These are phyloP conservation scores for Ptilorrhoa leucosticta DNA, from an alignment of 2,113 vertebrate genomes.

Conservation along the genomic window DNA sequence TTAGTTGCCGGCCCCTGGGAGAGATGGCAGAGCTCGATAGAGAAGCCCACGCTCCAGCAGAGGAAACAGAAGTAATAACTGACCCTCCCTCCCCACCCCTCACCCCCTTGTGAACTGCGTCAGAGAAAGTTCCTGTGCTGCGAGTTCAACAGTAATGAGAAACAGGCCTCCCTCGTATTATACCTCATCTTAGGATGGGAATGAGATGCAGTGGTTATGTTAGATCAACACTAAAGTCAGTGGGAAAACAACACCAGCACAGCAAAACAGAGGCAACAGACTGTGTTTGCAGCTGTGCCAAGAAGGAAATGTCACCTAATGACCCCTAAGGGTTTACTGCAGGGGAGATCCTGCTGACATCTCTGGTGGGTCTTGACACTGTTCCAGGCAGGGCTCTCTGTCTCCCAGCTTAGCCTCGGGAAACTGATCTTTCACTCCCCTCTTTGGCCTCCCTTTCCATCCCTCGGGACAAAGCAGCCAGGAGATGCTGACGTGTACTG, in stretches of 20 bases:
- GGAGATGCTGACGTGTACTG: background rate
- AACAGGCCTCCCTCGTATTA: conserved; percentile 54
- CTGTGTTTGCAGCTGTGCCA: conserved; percentile 54
- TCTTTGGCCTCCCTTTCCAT: background rate
- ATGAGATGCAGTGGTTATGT: conserved; percentile 55
- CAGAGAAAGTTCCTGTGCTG: conserved; percentile 51
- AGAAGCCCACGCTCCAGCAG: background rate
- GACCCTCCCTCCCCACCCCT: conserved; percentile 24
- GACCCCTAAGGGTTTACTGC: conserved; percentile 50
- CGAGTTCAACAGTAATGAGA: conserved; percentile 67
- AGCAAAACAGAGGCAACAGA: conserved; percentile 46
- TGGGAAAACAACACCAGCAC: conserved; percentile 64
- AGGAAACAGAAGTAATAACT: conserved; percentile 59
- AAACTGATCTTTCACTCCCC: background rate
- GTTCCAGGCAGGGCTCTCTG: background rate
- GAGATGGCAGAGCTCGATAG: background rate
- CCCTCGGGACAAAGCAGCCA: background rate
- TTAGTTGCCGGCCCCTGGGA: conserved; percentile 28
- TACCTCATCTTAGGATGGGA: conserved; percentile 47
- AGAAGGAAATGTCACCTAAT: conserved; percentile 62
- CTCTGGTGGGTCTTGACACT: background rate
- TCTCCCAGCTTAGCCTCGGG: background rate
- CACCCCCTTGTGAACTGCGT: conserved; percentile 38
- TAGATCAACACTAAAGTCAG: conserved; percentile 60
- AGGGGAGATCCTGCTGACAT: conserved; percentile 43